These are phyloP conservation scores for Varanus komodoensis DNA, from an alignment of 2,113 vertebrate genomes.

Conservation along the genomic window DNA sequence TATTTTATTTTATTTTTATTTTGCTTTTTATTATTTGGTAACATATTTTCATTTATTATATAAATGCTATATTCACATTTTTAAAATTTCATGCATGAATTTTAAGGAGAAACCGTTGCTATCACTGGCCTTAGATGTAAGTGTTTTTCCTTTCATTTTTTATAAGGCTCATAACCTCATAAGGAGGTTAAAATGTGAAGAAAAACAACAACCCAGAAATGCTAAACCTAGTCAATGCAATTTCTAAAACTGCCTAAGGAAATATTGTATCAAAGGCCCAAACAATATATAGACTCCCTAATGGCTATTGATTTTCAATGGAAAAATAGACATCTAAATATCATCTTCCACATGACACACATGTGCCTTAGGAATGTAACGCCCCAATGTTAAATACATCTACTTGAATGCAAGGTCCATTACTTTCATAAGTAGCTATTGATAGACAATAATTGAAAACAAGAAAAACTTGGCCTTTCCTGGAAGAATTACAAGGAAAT, in stretches of 20 bases:
- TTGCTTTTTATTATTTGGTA: too few species aligned
- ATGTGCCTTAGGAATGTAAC: background rate
- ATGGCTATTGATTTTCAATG: constrained; percentile 6
- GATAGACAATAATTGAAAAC: background rate
- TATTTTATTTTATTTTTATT: background rate
- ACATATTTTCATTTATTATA: background rate
- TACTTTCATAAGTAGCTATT: background rate
- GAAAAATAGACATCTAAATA: constrained; percentile 4
- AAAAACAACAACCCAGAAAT: constrained; percentile 51
- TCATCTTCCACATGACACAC: background rate
- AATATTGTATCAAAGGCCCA: background rate
- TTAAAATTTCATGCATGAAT: constrained; percentile 17
- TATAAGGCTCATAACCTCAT: too few species aligned
- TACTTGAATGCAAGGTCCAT: constrained; percentile 8
- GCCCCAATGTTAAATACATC: background rate
- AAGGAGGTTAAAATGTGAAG: constrained; percentile 18
- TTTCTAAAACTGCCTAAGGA: background rate
- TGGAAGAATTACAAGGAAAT: background rate
- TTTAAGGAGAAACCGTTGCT: constrained; percentile 51
- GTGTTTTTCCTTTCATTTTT: too few species aligned
- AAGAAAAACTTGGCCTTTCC: background rate
- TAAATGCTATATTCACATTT: background rate
- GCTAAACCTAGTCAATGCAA: background rate
- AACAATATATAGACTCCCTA: background rate
- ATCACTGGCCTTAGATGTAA: constrained; percentile 46